Evolutionary conservation across 2,888 invertebrate genomes (phyloP), one percentile per base, ranked within the genome.

Genomic region (Archips xylosteana): DNA sequence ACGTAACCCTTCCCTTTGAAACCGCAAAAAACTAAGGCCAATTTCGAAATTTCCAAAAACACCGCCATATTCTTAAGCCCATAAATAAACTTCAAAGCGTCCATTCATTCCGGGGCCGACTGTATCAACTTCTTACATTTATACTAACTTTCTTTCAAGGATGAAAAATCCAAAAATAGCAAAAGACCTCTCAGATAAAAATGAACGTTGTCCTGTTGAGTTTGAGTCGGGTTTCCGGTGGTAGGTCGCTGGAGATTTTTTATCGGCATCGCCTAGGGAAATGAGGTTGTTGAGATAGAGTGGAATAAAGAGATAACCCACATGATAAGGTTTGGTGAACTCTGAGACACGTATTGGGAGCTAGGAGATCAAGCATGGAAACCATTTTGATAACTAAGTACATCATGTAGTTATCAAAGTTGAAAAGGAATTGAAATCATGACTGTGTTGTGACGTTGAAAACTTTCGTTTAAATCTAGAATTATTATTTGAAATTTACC

Each of bases 21-120:
- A 15, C 9, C 15, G 9, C 54, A 54, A 54, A 54, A 62, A 63
- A 63, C 63, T 68, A 49, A 73, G 42, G 54, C 62, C 23, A 62
- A 63, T 13, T 47, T 13, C 34, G 34, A 54, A 67, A 73, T 63
- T 23, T 39, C 42, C 32, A 9, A 57, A 73, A 67, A 69, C 68
- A 64, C 34, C 62, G 63, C 54, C 63, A 59, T 73, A 63, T 73
- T 73, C 68, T 13, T 23, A 39, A 59, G 59, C 63, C 32, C 68
- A 73, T 73, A 73, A 69, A 69, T 73, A 73, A 59, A 68, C 73
- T 73, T 73, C 73, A 73, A 73, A 73, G 73, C 73, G 42, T 63
- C 64, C 73, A 73, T 73, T 73, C 64, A 73, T 73, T 73, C 42
- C 64, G n/a, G 32, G 49, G 68, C 63, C 32, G 68, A 69, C 63